Percentiles rank a stretch among this genome's conserved stretches.
These are phyloP conservation scores for Cantharis nigra DNA, from an alignment of 2,888 invertebrate species.

Conservation along the genomic window DNA sequence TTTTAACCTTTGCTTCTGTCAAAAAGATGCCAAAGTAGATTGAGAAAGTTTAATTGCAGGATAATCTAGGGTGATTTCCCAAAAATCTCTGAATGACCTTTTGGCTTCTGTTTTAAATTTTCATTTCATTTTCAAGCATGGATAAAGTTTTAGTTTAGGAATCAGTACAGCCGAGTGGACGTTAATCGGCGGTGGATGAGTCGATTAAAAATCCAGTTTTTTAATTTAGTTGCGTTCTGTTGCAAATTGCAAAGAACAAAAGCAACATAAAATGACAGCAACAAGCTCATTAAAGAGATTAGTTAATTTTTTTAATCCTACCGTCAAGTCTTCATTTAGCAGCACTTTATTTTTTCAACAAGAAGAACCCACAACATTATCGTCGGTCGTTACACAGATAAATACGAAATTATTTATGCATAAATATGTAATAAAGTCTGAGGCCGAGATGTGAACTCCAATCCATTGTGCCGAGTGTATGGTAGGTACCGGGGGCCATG, in stretches of 20 bases:
- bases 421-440: not conserved
- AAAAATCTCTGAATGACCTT: too few species aligned
- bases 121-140: too few species aligned
- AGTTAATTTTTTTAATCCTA: not conserved
- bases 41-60: too few species aligned
- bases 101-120: too few species aligned
- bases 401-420: not conserved
- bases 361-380: not conserved
- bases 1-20: too few species aligned
- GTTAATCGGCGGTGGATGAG: not conserved
- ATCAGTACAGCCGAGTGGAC: too few species aligned
- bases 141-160: too few species aligned
- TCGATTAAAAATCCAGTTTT: not conserved
- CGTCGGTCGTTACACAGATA: not conserved
- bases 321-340: not conserved
- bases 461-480: not conserved
- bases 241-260: not conserved
- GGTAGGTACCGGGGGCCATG: not conserved
- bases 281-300: not conserved
- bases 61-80: too few species aligned
- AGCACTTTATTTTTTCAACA: not conserved
- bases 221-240: not conserved
- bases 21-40: too few species aligned
- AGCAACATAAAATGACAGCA: not conserved
- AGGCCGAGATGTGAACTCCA: not conserved